These are phyloP conservation scores for Brevimyrus niger DNA, from an alignment of 2,113 vertebrate genomes.

Conservation along the genomic window DNA sequence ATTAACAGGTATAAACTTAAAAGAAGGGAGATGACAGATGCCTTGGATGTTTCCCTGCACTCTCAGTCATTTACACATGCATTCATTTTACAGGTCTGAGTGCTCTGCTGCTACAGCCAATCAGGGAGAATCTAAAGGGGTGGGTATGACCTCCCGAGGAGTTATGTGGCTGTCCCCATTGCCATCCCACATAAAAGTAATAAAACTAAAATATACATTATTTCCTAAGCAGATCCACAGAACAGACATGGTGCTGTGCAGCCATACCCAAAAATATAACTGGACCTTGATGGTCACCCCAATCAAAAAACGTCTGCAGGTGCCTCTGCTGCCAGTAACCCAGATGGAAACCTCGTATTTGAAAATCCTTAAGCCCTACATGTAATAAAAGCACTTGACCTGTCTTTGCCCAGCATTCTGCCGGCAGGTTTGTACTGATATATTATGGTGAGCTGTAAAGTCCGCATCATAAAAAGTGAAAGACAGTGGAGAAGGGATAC, in stretches of 20 bases:
- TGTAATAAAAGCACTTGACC: neutral
- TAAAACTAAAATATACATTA: neutral
- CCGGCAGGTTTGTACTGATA: neutral
- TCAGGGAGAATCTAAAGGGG: neutral
- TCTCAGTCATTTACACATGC: neutral
- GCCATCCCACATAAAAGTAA: neutral
- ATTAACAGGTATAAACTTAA: neutral
- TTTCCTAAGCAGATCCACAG: neutral
- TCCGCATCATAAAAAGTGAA: neutral
- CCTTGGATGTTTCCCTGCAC: neutral
- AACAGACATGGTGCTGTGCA: neutral
- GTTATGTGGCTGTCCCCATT: neutral
- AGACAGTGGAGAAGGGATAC: neutral
- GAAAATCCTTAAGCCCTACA: neutral
- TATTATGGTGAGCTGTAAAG: neutral
- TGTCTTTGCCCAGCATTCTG: neutral
- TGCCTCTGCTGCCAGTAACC: neutral
- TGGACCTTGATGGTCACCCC: neutral
- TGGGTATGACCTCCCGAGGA: neutral
- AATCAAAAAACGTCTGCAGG: neutral
- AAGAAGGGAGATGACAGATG: neutral
- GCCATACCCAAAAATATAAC: neutral
- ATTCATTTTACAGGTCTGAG: neutral
- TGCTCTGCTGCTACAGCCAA: neutral
- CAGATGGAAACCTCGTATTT: neutral